These are phyloP conservation scores for Laupala kohalensis DNA, from an alignment of 1,140 invertebrate genomes.

Conservation along the genomic window DNA sequence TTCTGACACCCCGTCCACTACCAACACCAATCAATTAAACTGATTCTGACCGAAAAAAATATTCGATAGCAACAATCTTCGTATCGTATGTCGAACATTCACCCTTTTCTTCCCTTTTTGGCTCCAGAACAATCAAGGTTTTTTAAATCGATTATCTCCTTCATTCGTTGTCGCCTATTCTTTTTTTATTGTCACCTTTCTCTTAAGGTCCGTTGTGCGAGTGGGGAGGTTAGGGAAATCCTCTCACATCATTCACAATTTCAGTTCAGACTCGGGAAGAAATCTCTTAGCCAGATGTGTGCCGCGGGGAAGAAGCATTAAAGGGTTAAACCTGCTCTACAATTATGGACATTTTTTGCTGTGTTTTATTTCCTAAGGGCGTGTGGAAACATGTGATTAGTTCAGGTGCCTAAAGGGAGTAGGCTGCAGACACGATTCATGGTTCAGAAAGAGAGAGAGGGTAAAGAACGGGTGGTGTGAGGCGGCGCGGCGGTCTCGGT, in stretches of 20 bases:
- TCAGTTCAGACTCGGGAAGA: background rate
- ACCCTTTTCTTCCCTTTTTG: too few relatives aligned
- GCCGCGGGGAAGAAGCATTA: background rate
- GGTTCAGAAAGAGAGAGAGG: background rate
- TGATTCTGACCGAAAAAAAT: too few relatives aligned
- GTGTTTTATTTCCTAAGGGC: conserved; percentile 7
- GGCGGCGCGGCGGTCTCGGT: background rate
- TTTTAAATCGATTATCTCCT: background rate
- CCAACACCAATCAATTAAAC: too few relatives aligned
- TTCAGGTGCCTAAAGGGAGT: background rate
- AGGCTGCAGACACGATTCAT: background rate
- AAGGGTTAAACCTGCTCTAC: conserved; percentile 4
- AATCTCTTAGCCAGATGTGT: conserved; percentile 4
- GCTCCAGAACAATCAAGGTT: too few relatives aligned
- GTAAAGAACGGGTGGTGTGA: background rate
- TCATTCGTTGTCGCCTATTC: background rate
- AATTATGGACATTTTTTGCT: background rate
- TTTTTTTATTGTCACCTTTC: background rate
- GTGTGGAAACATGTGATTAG: conserved; percentile 8
- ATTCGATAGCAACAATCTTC: too few relatives aligned
- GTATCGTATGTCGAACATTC: too few relatives aligned
- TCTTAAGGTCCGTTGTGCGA: background rate
- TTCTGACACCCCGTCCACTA: too few relatives aligned
- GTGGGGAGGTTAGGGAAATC: background rate
- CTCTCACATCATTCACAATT: background rate